Conservation (phyloP, 2,888 invertebrate genomes). For the Andrena trimmerana region DNA sequence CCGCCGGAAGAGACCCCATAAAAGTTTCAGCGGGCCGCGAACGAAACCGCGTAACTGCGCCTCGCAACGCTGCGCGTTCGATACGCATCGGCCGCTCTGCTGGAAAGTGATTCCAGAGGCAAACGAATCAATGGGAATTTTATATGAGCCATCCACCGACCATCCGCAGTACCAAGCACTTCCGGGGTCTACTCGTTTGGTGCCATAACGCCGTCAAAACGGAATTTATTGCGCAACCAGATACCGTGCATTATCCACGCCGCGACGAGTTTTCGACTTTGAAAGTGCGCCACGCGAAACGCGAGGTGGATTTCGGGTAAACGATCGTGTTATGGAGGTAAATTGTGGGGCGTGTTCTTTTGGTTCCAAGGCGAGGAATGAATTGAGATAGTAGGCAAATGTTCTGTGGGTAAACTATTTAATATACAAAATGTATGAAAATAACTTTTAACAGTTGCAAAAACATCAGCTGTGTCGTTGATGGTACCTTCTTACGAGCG, state of each 20-base stretch:
- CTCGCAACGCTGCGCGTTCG: slow-evolving; percentile 14
- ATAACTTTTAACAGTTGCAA: too few species aligned
- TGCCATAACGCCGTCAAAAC: slow-evolving; percentile 19
- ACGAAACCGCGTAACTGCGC: slow-evolving; percentile 46
- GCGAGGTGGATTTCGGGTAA: background rate
- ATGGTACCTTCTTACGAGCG: too few species aligned
- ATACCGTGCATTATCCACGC: slow-evolving; percentile 11
- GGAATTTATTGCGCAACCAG: slow-evolving; percentile 21
- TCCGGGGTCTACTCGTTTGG: slow-evolving; percentile 6
- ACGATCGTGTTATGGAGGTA: background rate
- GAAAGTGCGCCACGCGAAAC: background rate
- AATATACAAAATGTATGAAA: too few species aligned
- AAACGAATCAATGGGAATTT: slow-evolving; percentile 37
- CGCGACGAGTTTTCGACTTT: slow-evolving; percentile 20
- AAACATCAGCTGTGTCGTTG: too few species aligned
- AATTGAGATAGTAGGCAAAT: too few species aligned
- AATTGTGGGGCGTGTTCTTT: background rate
- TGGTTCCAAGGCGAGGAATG: too few species aligned
- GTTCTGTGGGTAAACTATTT: too few species aligned
- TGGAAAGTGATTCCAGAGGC: background rate
- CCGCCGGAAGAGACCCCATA: slow-evolving; percentile 51
- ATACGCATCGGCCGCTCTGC: slow-evolving; percentile 20
- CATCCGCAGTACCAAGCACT: slow-evolving; percentile 9
- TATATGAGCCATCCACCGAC: slow-evolving; percentile 1
- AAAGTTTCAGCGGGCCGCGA: slow-evolving; percentile 59